Evolutionary conservation across 2,797 vertebrate genomes (phyloP).

Genomic region (Sparidentex hasta): DNA sequence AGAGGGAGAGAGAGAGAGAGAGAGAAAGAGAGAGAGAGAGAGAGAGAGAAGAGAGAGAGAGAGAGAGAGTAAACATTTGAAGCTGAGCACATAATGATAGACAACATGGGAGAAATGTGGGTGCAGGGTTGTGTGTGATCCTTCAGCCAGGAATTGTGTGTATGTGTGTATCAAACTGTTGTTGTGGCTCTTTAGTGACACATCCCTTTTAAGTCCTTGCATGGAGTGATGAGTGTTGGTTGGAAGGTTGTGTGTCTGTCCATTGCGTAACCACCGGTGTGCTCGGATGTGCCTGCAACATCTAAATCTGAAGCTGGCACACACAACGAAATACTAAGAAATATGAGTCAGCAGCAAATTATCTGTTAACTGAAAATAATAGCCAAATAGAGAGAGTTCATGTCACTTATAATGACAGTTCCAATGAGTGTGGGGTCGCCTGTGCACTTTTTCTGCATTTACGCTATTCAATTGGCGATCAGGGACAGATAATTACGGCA

Average conservation of each 20-base stretch:
- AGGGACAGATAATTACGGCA: too few relatives aligned
- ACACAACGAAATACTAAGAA: too few relatives aligned
- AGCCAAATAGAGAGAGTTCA: too few relatives aligned
- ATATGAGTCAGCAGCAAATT: too few relatives aligned
- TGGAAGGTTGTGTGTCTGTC: slow-evolving; percentile 27
- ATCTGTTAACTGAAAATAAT: too few relatives aligned
- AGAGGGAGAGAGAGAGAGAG: not conserved
- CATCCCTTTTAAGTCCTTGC: slow-evolving; percentile 49
- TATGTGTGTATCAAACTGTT: slow-evolving; percentile 24
- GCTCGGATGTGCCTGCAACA: too few relatives aligned
- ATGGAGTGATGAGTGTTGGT: slow-evolving; percentile 16
- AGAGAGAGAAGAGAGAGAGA: slow-evolving; percentile 1
- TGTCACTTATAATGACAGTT: too few relatives aligned
- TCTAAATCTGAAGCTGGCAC: too few relatives aligned
- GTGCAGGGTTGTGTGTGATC: slow-evolving; percentile 19
- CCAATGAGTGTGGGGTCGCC: too few relatives aligned
- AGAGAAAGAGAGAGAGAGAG: slow-evolving; percentile 9
- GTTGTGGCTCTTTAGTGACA: slow-evolving; percentile 51
- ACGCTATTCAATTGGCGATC: too few relatives aligned
- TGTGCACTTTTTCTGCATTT: too few relatives aligned
- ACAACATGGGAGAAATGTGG: slow-evolving; percentile 28
- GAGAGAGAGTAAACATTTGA: slow-evolving; percentile 33
- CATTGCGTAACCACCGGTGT: not conserved
- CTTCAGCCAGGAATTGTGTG: not conserved
- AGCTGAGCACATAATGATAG: slow-evolving; percentile 42